Conservation (phyloP, 2,888 invertebrate genomes). For the Dione vanillae region DNA sequence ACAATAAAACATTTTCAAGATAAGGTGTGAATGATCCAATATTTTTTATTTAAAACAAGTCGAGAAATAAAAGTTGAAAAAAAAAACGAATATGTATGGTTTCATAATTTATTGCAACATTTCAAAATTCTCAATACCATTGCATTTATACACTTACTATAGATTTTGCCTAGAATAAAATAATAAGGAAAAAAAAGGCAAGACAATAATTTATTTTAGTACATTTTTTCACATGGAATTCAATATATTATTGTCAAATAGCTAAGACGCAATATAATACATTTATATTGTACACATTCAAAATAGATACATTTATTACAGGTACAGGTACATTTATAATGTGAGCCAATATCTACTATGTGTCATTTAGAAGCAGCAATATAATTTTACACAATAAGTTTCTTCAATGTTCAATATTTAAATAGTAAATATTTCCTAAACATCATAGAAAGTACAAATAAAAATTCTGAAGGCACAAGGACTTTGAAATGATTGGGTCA, state of each 20-base stretch:
- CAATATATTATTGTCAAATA: conserved; percentile 62
- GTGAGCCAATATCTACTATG: conserved; percentile 30
- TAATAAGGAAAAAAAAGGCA: conserved; percentile 57
- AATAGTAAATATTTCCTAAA: conserved; percentile 34
- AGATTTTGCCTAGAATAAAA: conserved; percentile 47
- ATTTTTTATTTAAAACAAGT: not conserved
- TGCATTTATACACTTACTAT: conserved; percentile 47
- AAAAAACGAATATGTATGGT: conserved; percentile 31
- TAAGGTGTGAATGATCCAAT: no score
- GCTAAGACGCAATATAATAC: conserved; percentile 42
- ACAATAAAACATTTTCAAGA: no score
- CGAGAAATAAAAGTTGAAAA: conserved; percentile 11
- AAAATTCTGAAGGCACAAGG: conserved; percentile 53
- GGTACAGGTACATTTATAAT: conserved; percentile 30
- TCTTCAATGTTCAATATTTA: conserved; percentile 29
- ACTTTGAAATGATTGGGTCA: conserved; percentile 46
- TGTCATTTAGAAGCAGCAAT: conserved; percentile 31
- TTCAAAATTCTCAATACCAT: conserved; percentile 57
- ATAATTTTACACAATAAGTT: conserved; percentile 24
- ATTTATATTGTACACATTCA: conserved; percentile 36
- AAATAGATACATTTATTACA: conserved; percentile 30
- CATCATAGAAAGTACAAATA: conserved; percentile 46
- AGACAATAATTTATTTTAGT: conserved; percentile 55
- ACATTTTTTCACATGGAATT: conserved; percentile 60
- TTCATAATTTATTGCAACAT: conserved; percentile 62